These are phyloP conservation scores for Rhadina sibilatrix DNA, from an alignment of 2,113 vertebrate species.

Conservation along the genomic window DNA sequence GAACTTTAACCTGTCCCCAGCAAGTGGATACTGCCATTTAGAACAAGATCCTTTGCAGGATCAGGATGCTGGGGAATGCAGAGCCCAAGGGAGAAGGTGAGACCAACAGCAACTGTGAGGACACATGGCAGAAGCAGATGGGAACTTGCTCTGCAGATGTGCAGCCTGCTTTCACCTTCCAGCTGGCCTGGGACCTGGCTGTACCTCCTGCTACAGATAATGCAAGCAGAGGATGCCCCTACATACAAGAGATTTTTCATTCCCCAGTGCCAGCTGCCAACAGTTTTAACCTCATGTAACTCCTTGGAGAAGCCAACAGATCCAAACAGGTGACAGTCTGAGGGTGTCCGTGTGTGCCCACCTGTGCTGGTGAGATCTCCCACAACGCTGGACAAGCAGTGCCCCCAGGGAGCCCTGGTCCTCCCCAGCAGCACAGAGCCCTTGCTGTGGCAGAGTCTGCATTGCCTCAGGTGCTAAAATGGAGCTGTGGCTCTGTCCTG, in stretches of 20 bases:
- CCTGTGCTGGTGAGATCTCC: rapidly evolving
- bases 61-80: neutral
- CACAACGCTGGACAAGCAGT: rapidly evolving
- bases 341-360: rapidly evolving
- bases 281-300: neutral
- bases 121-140: rapidly evolving
- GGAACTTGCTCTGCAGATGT: rapidly evolving
- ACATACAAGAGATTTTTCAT: rapidly evolving
- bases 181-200: rapidly evolving
- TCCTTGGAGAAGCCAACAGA: neutral
- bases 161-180: rapidly evolving
- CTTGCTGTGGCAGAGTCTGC: rapidly evolving
- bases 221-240: rapidly evolving
- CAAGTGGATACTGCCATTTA: neutral
- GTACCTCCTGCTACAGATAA: rapidly evolving
- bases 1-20: neutral
- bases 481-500: rapidly evolving
- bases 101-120: rapidly evolving
- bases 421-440: neutral
- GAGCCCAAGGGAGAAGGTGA: neutral
- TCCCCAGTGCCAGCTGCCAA: neutral
- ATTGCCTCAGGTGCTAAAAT: rapidly evolving
- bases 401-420: rapidly evolving
- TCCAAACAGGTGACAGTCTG: rapidly evolving
- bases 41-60: neutral